Conservation (phyloP, 2,113 vertebrate species). For the Aegithalos caudatus region DNA sequence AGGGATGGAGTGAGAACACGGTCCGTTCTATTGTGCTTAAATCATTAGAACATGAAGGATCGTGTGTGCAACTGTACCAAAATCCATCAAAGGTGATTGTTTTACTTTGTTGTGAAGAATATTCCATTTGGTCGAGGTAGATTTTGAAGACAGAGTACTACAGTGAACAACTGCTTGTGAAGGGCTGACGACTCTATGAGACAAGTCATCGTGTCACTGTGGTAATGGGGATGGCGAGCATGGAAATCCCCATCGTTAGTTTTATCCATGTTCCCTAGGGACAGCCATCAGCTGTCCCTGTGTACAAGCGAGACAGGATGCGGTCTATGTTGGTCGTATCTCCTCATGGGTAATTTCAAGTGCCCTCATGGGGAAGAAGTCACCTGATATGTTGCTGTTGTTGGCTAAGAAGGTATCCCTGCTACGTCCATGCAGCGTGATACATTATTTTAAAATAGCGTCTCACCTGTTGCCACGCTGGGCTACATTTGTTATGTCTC, state of each 20-base stretch:
- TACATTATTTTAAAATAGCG: neutral
- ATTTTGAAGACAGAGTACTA: neutral
- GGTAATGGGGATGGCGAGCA: neutral
- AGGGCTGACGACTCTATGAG: neutral
- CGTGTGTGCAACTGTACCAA: neutral
- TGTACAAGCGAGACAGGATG: neutral
- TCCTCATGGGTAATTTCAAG: neutral
- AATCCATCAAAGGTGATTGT: neutral
- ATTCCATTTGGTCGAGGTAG: neutral
- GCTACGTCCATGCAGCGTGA: neutral
- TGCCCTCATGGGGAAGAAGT: neutral
- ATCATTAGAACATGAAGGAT: neutral
- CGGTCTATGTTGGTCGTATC: neutral
- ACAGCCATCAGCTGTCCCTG: neutral
- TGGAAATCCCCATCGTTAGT: neutral
- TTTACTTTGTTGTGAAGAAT: neutral
- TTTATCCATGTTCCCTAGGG: neutral
- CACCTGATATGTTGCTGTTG: neutral
- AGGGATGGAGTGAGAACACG: accelerated
- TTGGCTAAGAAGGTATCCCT: neutral
- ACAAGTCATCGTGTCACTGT: no score
- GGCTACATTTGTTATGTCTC: neutral
- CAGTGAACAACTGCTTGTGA: neutral
- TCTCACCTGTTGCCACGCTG: neutral
- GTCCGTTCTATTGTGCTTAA: neutral